Conservation (phyloP, 2,113 vertebrate species). For the Falco punctatus region DNA sequence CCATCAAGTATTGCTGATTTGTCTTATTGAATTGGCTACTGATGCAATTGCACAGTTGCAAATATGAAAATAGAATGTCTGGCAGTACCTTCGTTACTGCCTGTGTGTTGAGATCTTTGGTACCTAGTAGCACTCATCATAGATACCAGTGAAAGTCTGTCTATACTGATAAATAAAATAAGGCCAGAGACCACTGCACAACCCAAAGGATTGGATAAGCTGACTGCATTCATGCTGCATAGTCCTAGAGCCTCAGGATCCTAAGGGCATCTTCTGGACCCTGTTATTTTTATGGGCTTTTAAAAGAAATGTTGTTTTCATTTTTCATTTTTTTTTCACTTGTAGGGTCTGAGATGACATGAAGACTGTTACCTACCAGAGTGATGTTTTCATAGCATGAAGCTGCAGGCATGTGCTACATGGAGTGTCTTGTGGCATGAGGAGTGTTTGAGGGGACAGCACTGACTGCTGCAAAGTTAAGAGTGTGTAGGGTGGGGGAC, state of each 20-base stretch:
- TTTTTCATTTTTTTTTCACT: neutral
- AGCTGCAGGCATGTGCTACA: neutral
- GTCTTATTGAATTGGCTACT: neutral
- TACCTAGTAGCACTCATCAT: rapidly evolving
- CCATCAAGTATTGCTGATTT: neutral
- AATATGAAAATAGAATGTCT: neutral
- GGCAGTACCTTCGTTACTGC: neutral
- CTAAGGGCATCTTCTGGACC: neutral
- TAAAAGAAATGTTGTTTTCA: neutral
- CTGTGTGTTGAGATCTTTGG: neutral
- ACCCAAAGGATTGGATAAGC: neutral
- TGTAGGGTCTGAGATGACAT: neutral
- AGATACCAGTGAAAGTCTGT: neutral
- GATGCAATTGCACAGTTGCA: neutral
- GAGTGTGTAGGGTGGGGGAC: neutral
- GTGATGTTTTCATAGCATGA: neutral
- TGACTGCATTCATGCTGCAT: neutral
- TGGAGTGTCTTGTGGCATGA: neutral
- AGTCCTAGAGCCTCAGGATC: neutral
- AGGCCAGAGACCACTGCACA: neutral
- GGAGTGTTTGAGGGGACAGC: neutral
- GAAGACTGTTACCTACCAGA: neutral
- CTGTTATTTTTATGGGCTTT: neutral
- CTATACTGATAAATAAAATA: neutral
- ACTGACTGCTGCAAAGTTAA: neutral